These are phyloP conservation scores for Megalopta genalis DNA, from an alignment of 1,140 invertebrate species.

Conservation along the genomic window DNA sequence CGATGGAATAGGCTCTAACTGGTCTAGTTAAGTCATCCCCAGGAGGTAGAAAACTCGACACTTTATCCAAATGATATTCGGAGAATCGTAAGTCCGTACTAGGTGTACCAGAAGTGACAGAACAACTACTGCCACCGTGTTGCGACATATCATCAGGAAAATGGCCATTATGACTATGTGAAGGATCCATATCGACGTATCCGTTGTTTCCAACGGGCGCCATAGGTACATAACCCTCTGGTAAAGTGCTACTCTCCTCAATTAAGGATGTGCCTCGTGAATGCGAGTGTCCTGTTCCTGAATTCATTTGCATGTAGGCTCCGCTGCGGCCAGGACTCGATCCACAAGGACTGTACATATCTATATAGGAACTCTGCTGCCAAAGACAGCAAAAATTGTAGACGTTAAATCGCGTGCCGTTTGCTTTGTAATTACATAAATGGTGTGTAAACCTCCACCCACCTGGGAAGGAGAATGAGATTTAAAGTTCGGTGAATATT, in stretches of 20 bases:
- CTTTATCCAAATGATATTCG: conserved; percentile 86
- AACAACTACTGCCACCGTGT: conserved; percentile 83
- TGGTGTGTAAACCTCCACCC: conserved; percentile 16
- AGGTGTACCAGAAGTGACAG: conserved; percentile 87
- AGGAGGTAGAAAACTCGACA: conserved; percentile 82
- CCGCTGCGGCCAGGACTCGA: conserved; percentile 76
- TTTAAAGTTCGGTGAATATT: conserved; percentile 80
- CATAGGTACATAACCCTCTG: conserved; percentile 85
- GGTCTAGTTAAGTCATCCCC: conserved; percentile 84
- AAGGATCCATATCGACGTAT: conserved; percentile 85
- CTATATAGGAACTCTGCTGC: conserved; percentile 80
- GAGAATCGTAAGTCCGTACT: conserved; percentile 83
- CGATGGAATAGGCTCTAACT: conserved; percentile 91
- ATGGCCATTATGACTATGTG: conserved; percentile 74
- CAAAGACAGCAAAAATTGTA: conserved; percentile 11
- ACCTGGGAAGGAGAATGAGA: conserved; percentile 81
- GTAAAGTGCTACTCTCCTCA: conserved; percentile 66
- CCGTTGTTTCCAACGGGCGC: conserved; percentile 81
- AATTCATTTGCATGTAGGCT: conserved; percentile 83
- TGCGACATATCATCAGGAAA: conserved; percentile 81
- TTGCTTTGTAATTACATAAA: not conserved
- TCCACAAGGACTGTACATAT: conserved; percentile 81
- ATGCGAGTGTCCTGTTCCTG: conserved; percentile 73
- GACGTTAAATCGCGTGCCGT: not conserved
- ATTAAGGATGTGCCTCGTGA: conserved; percentile 75